These are phyloP conservation scores for Caenorhabditis sulstoni DNA, from an alignment of 2,888 invertebrate genomes.

Conservation along the genomic window DNA sequence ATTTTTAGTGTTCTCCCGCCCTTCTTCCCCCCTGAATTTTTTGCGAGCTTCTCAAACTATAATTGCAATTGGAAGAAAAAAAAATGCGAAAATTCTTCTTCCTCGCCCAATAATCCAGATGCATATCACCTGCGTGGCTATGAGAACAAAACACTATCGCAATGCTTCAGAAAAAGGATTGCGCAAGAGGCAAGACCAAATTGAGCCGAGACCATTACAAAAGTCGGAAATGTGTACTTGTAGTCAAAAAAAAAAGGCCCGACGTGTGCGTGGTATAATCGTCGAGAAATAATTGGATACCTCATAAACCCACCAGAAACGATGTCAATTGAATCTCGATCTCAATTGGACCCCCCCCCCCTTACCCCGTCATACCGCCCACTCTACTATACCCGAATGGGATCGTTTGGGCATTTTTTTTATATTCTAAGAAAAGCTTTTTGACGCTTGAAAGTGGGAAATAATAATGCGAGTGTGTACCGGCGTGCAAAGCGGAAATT, in stretches of 20 bases:
- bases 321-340: too few relatives aligned
- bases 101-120: too few relatives aligned
- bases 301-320: background rate
- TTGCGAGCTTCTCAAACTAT: too few relatives aligned
- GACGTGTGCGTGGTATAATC: background rate
- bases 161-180: too few relatives aligned
- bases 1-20: constrained; percentile 1
- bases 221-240: background rate
- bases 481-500: background rate
- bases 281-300: background rate
- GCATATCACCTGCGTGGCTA: too few relatives aligned
- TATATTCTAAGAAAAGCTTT: background rate
- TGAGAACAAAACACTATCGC: too few relatives aligned
- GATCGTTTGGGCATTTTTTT: background rate
- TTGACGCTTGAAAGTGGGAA: background rate
- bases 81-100: too few relatives aligned
- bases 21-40: too few relatives aligned
- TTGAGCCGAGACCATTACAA: too few relatives aligned
- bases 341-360: too few relatives aligned
- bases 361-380: background rate
- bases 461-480: background rate
- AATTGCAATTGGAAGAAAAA: background rate
- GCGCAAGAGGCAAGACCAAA: too few relatives aligned
- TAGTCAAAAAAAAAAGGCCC: background rate
- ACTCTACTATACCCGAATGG: background rate